Conservation (phyloP, 2,888 invertebrate genomes). For the Alcis repandata region DNA sequence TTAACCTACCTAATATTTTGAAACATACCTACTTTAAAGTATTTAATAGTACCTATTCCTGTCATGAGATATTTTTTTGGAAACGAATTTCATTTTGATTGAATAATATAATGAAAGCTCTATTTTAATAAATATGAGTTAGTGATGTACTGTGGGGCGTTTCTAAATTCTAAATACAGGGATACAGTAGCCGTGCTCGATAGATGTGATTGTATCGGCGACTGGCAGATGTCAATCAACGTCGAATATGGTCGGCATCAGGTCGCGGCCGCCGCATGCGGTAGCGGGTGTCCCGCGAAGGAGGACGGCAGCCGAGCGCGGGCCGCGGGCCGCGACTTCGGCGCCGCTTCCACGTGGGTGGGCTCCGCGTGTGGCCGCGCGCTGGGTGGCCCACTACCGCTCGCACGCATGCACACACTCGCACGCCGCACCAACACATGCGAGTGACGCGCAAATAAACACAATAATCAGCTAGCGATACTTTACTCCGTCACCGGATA, state of each 20-base stretch:
- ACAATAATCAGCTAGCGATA: slow-evolving; percentile 86
- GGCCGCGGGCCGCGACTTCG: slow-evolving; percentile 73
- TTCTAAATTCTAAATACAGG: not conserved
- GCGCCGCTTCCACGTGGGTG: slow-evolving; percentile 84
- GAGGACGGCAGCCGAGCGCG: slow-evolving; percentile 47
- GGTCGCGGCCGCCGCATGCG: slow-evolving; percentile 42
- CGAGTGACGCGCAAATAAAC: slow-evolving; percentile 81
- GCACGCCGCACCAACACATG: slow-evolving; percentile 73
- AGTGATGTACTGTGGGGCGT: not conserved
- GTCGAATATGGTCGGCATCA: slow-evolving; percentile 33
- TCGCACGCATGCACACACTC: slow-evolving; percentile 76
- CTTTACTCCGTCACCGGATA: slow-evolving; percentile 85
- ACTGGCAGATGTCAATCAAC: slow-evolving; percentile 74
- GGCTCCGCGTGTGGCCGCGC: slow-evolving; percentile 84
- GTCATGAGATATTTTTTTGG: not conserved
- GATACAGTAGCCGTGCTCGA: slow-evolving; percentile 24
- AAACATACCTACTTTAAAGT: not conserved
- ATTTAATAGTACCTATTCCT: not conserved
- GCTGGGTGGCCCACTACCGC: slow-evolving; percentile 82
- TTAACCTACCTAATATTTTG: too few relatives aligned
- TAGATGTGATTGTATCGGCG: slow-evolving; percentile 42
- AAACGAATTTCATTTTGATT: not conserved
- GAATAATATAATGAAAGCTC: not conserved
- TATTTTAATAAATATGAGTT: not conserved
- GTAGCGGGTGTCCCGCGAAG: slow-evolving; percentile 46